Evolutionary conservation across 2,113 vertebrate species (phyloP).

Genomic region (Lagopus leucura): DNA sequence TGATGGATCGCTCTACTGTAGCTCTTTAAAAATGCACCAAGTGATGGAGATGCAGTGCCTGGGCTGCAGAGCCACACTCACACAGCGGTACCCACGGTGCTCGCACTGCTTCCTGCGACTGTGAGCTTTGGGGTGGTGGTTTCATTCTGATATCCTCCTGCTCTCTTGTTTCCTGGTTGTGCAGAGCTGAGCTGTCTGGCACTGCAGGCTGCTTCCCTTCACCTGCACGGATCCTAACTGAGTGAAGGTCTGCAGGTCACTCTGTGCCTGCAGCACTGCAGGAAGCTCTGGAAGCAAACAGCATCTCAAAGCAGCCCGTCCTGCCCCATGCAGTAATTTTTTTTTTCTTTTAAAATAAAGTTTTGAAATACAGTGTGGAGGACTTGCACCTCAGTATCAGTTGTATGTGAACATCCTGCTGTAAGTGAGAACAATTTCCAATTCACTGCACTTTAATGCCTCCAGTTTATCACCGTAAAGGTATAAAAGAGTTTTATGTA

Average conservation of each 20-base stretch:
- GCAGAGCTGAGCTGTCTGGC: background rate
- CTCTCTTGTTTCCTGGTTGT: background rate
- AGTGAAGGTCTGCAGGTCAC: background rate
- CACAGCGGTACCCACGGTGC: background rate
- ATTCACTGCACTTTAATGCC: slow-evolving; percentile 60
- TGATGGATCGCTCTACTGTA: fast-evolving
- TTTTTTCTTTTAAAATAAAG: background rate
- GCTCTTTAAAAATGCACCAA: background rate
- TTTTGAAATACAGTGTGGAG: background rate
- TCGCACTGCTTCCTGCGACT: background rate
- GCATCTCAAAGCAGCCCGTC: background rate
- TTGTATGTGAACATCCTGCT: slow-evolving; percentile 39
- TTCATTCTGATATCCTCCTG: background rate
- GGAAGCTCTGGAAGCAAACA: background rate
- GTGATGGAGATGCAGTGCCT: fast-evolving
- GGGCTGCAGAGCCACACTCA: background rate
- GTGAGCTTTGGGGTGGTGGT: background rate
- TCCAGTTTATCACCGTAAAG: slow-evolving; percentile 62
- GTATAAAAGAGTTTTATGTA: slow-evolving; percentile 61
- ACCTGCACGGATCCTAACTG: background rate
- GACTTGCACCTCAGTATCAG: background rate
- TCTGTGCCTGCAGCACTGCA: background rate
- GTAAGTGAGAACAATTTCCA: slow-evolving; percentile 62
- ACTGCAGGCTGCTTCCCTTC: background rate
- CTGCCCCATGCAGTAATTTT: background rate